These are phyloP conservation scores for Microcebus jonahi DNA, from an alignment of 2,113 vertebrate species.

Conservation along the genomic window DNA sequence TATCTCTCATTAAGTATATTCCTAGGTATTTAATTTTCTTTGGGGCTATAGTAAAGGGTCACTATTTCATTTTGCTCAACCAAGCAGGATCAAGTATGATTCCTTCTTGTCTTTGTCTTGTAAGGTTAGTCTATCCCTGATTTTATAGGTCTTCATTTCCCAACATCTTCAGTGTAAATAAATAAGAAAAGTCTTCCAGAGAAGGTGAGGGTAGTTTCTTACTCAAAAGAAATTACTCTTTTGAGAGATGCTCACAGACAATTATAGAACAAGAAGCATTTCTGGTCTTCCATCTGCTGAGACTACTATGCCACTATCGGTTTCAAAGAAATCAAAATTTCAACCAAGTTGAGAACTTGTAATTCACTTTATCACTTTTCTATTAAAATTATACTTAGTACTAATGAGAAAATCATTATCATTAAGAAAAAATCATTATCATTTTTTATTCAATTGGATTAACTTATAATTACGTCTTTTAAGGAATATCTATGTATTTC, in stretches of 20 bases:
- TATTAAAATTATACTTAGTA: background rate
- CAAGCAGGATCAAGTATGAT: background rate
- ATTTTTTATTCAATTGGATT: background rate
- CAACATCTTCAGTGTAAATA: background rate
- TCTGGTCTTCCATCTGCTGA: background rate
- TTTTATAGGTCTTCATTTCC: background rate
- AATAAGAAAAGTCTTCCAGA: background rate
- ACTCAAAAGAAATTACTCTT: background rate
- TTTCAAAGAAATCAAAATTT: background rate
- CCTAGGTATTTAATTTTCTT: too few relatives aligned
- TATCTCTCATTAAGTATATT: too few relatives aligned
- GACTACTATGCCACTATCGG: background rate
- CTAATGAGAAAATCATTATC: background rate
- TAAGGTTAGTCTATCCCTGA: background rate
- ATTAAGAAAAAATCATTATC: background rate
- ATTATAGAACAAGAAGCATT: background rate
- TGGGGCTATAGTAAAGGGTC: background rate
- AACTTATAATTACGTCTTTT: background rate
- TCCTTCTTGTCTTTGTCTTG: background rate
- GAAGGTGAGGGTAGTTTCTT: background rate
- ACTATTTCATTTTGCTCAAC: slow-evolving; percentile 1
- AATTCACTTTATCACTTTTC: background rate
- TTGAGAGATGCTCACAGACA: background rate
- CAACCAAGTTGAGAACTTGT: background rate
- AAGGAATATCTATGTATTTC: background rate